phyloP scores from a whole-genome alignment of 2,888 invertebrate species.

The Heteropelma amictum region DNA sequence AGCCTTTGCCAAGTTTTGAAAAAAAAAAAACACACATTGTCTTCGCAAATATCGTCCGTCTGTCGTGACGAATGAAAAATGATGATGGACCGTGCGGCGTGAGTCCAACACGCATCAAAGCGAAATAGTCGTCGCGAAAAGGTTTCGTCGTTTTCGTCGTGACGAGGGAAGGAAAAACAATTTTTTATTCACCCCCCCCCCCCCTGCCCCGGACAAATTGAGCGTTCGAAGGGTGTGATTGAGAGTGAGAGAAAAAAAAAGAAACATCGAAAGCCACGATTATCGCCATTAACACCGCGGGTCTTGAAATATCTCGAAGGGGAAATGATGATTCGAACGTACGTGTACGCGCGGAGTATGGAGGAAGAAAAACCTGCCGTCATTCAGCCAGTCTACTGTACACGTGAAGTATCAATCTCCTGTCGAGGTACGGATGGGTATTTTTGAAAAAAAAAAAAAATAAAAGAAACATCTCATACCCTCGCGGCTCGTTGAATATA shows the following conservation, averaged over 20 bases:
- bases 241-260: constrained; percentile 23
- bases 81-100: constrained; percentile 37
- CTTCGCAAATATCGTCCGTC: background rate
- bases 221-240: constrained; percentile 38
- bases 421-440: constrained; percentile 72
- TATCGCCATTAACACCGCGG: constrained; percentile 68
- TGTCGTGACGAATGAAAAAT: constrained; percentile 41
- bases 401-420: constrained; percentile 75
- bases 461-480: constrained; percentile 73
- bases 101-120: constrained; percentile 8
- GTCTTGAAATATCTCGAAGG: constrained; percentile 38
- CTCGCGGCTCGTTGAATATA: constrained; percentile 70
- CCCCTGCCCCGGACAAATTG: constrained; percentile 16
- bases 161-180: constrained; percentile 38
- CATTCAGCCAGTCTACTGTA: constrained; percentile 63
- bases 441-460: constrained; percentile 75
- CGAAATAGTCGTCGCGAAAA: constrained; percentile 37
- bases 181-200: no score
- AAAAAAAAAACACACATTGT: background rate
- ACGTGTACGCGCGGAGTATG: background rate
- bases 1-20: background rate
- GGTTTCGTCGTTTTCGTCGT: background rate
- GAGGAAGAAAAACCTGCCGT: constrained; percentile 42
- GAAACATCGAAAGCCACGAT: constrained; percentile 59
- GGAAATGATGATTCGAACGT: constrained; percentile 16